phyloP scores from a whole-genome alignment of 2,797 vertebrate species.

The Lacerta viridis region DNA sequence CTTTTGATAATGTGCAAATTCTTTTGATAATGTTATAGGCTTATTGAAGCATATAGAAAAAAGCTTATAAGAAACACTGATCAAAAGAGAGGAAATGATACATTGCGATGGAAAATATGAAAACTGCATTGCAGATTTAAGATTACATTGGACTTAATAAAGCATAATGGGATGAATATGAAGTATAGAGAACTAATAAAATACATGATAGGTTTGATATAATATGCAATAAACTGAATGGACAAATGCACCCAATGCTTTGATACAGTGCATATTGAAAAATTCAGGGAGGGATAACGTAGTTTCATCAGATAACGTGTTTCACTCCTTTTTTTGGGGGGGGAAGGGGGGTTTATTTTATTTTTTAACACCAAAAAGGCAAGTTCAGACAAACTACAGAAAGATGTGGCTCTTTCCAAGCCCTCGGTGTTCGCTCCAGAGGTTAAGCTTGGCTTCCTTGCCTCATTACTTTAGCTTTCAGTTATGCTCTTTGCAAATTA shows the following conservation, averaged over 20 bases:
- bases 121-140: slow-evolving; percentile 56
- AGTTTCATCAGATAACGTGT: slow-evolving; percentile 41
- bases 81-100: slow-evolving; percentile 11
- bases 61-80: slow-evolving; percentile 36
- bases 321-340: slow-evolving; percentile 27
- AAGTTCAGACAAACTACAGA: background rate
- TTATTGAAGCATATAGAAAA: slow-evolving; percentile 40
- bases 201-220: slow-evolving; percentile 45
- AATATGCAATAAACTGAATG: slow-evolving; percentile 51
- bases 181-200: slow-evolving; percentile 60
- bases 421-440: background rate
- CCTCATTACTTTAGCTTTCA: slow-evolving; percentile 11
- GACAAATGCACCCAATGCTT: slow-evolving; percentile 47
- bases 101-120: slow-evolving; percentile 53
- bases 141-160: slow-evolving; percentile 55
- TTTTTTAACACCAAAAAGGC: slow-evolving; percentile 3
- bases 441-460: slow-evolving; percentile 9
- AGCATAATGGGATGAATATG: slow-evolving; percentile 52
- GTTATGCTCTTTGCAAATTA: slow-evolving; percentile 35
- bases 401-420: background rate
- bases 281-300: slow-evolving; percentile 36
- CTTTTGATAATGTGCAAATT: slow-evolving; percentile 45
- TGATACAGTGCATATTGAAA: slow-evolving; percentile 52
- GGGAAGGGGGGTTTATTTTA: background rate
- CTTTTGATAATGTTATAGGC: slow-evolving; percentile 42